Percentiles rank a stretch among this genome's conserved stretches.
Evolutionary conservation across 2,888 invertebrate species (phyloP).

Genomic region (Cotesia congregata): DNA sequence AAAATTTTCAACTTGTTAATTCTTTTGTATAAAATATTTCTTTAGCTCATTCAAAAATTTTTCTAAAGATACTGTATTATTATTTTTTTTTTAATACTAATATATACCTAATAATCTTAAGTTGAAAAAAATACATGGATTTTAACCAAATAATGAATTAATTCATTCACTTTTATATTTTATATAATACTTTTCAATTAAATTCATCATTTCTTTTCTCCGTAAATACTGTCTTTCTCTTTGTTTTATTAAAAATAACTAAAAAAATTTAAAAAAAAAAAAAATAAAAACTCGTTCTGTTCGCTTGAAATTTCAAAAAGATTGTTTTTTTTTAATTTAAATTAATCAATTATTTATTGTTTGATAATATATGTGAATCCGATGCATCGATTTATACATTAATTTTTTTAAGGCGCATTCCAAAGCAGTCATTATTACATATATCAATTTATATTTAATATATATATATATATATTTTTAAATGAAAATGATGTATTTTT

Average conservation of each 20-base stretch:
- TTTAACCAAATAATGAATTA: constrained; percentile 46
- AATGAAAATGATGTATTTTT: constrained; percentile 4
- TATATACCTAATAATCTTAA: background rate
- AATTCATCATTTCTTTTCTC: constrained; percentile 1
- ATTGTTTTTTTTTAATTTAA: constrained; percentile 38
- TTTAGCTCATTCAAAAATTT: constrained; percentile 48
- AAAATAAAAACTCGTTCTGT: constrained; percentile 3
- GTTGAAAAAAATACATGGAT: background rate
- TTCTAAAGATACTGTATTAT: constrained; percentile 70
- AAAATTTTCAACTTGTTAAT: background rate
- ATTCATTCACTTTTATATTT: constrained; percentile 30
- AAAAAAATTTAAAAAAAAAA: constrained; percentile 24
- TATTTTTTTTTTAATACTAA: background rate
- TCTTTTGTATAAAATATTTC: background rate
- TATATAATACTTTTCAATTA: background rate
- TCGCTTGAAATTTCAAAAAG: constrained; percentile 33
- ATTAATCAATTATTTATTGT: constrained; percentile 31
- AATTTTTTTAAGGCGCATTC: constrained; percentile 50
- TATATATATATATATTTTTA: background rate
- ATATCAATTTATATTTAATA: background rate
- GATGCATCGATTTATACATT: constrained; percentile 11
- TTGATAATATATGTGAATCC: constrained; percentile 4
- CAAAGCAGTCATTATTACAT: constrained; percentile 55
- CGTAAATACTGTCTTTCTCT: background rate
- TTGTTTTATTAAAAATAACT: constrained; percentile 17